Base-by-base conservation (phyloP, 1,140 invertebrate genomes). In the Lycorma delicatula region DNA sequence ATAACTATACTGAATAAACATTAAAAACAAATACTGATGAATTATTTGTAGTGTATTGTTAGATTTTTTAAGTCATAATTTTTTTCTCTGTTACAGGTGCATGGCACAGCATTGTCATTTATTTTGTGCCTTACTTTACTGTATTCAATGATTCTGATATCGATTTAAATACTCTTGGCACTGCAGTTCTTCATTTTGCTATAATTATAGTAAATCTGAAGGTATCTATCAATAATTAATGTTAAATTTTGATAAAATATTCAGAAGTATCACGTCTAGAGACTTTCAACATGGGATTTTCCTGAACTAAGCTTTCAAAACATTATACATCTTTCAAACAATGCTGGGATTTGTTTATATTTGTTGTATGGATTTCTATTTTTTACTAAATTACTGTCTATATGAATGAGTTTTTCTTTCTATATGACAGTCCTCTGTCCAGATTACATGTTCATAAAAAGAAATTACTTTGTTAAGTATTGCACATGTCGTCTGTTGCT, bases 31-130 rank as follows among this genome's bases (percentile, higher is more conserved):
- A 67, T 60, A 26, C 27, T 1, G 18, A 13, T 1, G 62, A 62
- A 12, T 71, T 74, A 55, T 64, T 68, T 51, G 70, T 75, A 31
- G 67, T 12, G 26, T 47, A 59, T 7, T 28, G 18, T 36, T 16
- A 38, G 13, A 41, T 16, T 13, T 44, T 12, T 22, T 16, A 18
- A 28, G 38, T 60, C 2, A 31, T 34, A 20, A 13, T 36, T 18
- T n/a, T n/a, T n/a, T 23, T 12, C 6, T 46, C 25, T 9, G 49
- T 70, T 66, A 22, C 64, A 76, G 81, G 74, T 22, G 27, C 81
- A 12, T 83, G 79, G 79, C 81, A 83, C 60, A 68, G 76, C 0
- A 16, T 69, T 20, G 71, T 75, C 3, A 71, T 76, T 36, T 84
- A 77, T 66, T 82, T 78, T 67, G 69, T 76, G 18, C 61, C 75